phyloP scores from a whole-genome alignment of 2,113 vertebrate genomes.

The Gambusia holbrooki region DNA sequence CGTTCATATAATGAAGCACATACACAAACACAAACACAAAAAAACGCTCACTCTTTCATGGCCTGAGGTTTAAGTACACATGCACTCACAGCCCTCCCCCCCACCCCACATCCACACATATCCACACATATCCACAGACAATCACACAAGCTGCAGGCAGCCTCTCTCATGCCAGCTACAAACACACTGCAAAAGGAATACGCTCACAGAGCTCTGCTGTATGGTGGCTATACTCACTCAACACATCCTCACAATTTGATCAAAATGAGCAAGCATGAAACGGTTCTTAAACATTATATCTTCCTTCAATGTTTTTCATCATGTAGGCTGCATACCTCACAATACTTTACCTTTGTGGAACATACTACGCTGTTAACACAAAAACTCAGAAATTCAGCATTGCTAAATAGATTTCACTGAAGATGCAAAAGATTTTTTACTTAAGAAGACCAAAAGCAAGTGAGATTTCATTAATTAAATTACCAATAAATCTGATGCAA shows the following conservation, averaged over 20 bases:
- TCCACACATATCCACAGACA: constrained; percentile 72
- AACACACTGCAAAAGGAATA: constrained; percentile 65
- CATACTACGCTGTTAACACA: background rate
- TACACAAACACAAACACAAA: constrained; percentile 37
- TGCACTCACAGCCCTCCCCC: constrained; percentile 48
- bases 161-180: constrained; percentile 72
- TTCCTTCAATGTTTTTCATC: background rate
- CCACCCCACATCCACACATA: constrained; percentile 57
- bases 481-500: background rate
- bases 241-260: constrained; percentile 51
- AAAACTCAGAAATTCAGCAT: background rate
- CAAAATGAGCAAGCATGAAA: constrained; percentile 27
- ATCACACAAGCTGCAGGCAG: constrained; percentile 74
- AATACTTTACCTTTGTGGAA: background rate
- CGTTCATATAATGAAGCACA: constrained; percentile 24
- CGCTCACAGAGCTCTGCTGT: constrained; percentile 51
- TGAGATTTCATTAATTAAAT: background rate
- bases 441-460: background rate
- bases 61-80: constrained; percentile 75
- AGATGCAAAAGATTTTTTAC: background rate
- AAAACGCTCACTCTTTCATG: constrained; percentile 49
- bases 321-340: background rate
- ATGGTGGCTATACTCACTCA: constrained; percentile 36
- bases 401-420: background rate
- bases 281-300: background rate